Base-by-base conservation (phyloP, 2,888 invertebrate genomes). In the Disparrhopalites patrizii region DNA sequence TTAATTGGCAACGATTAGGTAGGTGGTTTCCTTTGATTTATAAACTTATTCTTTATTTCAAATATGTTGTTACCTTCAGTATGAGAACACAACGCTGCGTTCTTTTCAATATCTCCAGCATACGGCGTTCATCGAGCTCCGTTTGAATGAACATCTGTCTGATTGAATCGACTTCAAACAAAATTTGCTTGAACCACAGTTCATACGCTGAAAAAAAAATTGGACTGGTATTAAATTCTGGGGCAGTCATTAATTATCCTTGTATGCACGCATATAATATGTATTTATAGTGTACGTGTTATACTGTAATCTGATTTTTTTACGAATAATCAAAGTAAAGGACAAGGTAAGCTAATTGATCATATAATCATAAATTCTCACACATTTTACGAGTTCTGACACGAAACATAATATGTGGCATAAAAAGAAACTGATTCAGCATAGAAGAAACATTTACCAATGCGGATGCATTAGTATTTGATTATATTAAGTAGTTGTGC, bases 131-230 rank as follows among this genome's bases (percentile, higher is more conserved):
- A 77, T 96, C 93, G 15, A 87, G 84, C 81, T 85, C 78, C 77
- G 84, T 84, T 31, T 83, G 85, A 71, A 85, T 79, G 77, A 99
- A 88, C 62, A 95, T 83, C 2, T 84, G 81, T 47, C 95, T 82
- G 30, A 99, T 89, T 0, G 95, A 96, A 79, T 99, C 97, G 77
- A 99, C 83, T 77, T 99, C 99, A 80, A 87, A 96, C 70, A 99
- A 90, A 57, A 99, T 95, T 82, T 99, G 98, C 80, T 99, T 99
- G 83, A 99, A 99, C 99, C 98, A 99, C 3, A 99, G 83, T 81
- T 99, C 99, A 81, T 98, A 98, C 0, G 96, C 94, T 94, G 81
- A 55, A 84, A 83, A 51, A 73, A 69, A 70, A 76, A 62, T 27
- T 18, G 5, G 30, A 52, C 8, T 10, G 25, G 7, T 10, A 36